Conservation (phyloP, 2,888 invertebrate genomes). For the Luperina nickerlii region DNA sequence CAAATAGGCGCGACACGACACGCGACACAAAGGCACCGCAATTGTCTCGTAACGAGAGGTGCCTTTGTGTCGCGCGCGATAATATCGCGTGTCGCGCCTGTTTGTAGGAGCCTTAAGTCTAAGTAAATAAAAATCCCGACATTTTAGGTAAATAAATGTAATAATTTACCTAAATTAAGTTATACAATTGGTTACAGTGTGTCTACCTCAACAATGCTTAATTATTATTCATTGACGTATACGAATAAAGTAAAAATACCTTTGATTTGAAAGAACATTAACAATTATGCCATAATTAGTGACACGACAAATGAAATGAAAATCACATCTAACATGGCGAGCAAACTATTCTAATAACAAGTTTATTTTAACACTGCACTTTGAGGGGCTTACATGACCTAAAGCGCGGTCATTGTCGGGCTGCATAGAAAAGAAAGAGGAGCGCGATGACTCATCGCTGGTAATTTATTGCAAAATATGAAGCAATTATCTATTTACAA, state of each 20-base stretch:
- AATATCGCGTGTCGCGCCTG: too few species aligned
- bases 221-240: slow-evolving; percentile 42
- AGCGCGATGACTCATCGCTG: too few species aligned
- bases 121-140: neutral
- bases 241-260: slow-evolving; percentile 9
- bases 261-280: slow-evolving; percentile 23
- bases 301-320: slow-evolving; percentile 9
- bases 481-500: too few species aligned
- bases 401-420: too few species aligned
- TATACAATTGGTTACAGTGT: slow-evolving; percentile 19
- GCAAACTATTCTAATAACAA: slow-evolving; percentile 52
- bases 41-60: too few species aligned
- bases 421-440: too few species aligned
- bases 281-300: slow-evolving; percentile 7
- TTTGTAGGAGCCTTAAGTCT: neutral
- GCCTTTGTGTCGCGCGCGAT: too few species aligned
- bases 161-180: neutral
- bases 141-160: neutral
- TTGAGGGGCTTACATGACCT: neutral
- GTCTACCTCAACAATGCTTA: slow-evolving; percentile 40
- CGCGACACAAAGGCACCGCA: too few species aligned
- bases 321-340: neutral
- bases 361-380: slow-evolving; percentile 62
- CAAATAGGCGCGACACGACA: too few species aligned
- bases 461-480: too few species aligned